Evolutionary conservation across 2,113 vertebrate species (phyloP).

Genomic region (Callorhinus ursinus): DNA sequence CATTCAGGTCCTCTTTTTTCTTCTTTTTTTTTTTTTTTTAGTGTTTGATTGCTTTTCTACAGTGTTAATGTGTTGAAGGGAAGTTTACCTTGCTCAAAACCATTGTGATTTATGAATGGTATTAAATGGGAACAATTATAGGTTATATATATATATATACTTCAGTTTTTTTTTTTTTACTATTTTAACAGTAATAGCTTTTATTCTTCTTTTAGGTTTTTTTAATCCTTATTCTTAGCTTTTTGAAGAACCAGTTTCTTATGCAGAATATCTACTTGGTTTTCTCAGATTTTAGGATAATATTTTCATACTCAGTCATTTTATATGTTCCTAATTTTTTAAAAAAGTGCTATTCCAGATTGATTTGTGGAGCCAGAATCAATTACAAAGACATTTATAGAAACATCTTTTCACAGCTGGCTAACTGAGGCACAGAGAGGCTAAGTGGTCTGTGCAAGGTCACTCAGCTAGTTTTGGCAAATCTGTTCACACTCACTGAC

Average conservation of each 20-base stretch:
- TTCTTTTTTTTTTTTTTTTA: neutral
- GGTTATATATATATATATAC: neutral
- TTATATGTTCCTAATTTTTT: neutral
- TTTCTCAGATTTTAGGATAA: neutral
- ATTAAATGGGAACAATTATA: neutral
- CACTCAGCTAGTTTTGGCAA: neutral
- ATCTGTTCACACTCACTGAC: neutral
- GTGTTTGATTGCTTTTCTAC: neutral
- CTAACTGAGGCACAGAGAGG: neutral
- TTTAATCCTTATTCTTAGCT: neutral
- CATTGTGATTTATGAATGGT: neutral
- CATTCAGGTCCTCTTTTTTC: neutral
- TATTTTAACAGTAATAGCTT: neutral
- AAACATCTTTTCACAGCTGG: neutral
- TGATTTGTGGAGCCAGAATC: neutral
- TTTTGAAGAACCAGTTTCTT: neutral
- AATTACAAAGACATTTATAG: neutral
- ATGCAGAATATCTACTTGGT: neutral
- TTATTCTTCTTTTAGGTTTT: neutral
- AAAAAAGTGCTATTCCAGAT: neutral
- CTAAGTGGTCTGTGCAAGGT: neutral
- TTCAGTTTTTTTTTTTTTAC: neutral
- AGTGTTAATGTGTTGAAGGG: neutral
- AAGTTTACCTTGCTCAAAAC: neutral
- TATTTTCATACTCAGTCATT: neutral